These are phyloP conservation scores for Scarus forsteni DNA, from an alignment of 2,797 vertebrate species.

Conservation along the genomic window DNA sequence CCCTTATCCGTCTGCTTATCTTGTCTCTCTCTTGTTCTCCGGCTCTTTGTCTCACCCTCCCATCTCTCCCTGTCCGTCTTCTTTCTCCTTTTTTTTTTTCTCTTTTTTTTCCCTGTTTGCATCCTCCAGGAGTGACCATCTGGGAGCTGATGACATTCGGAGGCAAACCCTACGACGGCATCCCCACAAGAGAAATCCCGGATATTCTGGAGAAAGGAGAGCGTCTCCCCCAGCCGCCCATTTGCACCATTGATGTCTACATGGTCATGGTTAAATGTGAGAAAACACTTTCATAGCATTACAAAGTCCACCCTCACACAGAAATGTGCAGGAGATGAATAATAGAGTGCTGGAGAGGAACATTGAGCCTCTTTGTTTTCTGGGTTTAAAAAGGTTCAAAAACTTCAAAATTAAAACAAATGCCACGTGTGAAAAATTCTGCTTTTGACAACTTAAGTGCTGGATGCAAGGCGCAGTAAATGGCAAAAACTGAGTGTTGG, in stretches of 20 bases:
- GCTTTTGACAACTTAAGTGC: no score
- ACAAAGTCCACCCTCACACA: neutral
- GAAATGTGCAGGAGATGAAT: no score
- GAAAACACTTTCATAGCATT: conserved; percentile 17
- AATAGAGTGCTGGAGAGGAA: no score
- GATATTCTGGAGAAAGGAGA: conserved; percentile 98
- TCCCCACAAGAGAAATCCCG: conserved; percentile 95
- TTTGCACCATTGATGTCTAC: conserved; percentile 98
- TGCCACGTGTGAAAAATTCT: no score
- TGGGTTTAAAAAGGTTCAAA: no score
- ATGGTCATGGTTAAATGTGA: conserved; percentile 99
- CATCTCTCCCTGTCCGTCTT: neutral
- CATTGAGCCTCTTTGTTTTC: no score
- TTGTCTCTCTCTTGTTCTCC: conserved; percentile 5
- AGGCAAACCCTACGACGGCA: conserved; percentile 95
- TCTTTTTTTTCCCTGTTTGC: neutral
- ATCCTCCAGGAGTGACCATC: conserved; percentile 91
- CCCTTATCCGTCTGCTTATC: conserved; percentile 12
- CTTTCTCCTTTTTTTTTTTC: no score
- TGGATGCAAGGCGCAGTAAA: neutral
- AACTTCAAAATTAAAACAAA: no score
- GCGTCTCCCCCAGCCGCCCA: conserved; percentile 93
- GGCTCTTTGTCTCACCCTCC: conserved; percentile 9
- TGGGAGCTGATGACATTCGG: conserved; percentile 99
- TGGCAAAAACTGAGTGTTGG: neutral